These are phyloP conservation scores for Drosophila neonasuta DNA, from an alignment of 2,888 invertebrate genomes.

Conservation along the genomic window DNA sequence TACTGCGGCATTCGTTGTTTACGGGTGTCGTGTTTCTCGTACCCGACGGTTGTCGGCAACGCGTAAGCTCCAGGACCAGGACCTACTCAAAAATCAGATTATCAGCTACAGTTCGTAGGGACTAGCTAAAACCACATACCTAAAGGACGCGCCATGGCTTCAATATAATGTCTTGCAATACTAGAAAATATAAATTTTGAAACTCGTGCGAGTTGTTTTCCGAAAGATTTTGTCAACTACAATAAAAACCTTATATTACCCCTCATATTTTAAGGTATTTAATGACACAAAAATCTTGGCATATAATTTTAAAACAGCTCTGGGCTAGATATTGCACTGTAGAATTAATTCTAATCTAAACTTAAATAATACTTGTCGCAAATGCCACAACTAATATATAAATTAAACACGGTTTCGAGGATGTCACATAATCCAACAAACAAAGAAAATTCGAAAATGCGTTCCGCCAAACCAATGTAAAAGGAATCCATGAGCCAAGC, in stretches of 20 bases:
- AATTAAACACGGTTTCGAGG: too few relatives aligned
- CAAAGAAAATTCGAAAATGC: too few relatives aligned
- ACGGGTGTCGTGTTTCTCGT: slow-evolving; percentile 84
- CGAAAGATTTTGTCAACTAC: slow-evolving; percentile 5
- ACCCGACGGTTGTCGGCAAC: slow-evolving; percentile 85
- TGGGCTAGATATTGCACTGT: too few relatives aligned
- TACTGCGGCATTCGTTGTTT: slow-evolving; percentile 83
- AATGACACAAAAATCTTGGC: slow-evolving; percentile 7
- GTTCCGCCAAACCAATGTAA: too few relatives aligned
- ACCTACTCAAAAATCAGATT: slow-evolving; percentile 78
- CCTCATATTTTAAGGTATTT: background rate
- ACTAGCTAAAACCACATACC: background rate
- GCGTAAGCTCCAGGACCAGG: slow-evolving; percentile 85
- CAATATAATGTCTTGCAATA: slow-evolving; percentile 14
- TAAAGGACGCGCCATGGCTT: slow-evolving; percentile 2
- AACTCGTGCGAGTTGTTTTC: slow-evolving; percentile 18
- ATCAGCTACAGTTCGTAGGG: background rate
- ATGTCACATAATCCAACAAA: too few relatives aligned
- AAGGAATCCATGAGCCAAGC: background rate
- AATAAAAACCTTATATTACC: background rate
- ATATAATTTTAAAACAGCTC: too few relatives aligned
- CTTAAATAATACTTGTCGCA: too few relatives aligned
- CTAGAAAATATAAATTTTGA: slow-evolving; percentile 14
- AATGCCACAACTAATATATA: too few relatives aligned
- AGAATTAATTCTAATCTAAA: too few relatives aligned